Evolutionary conservation across 2,888 invertebrate species (phyloP).

Genomic region (Sesia apiformis): DNA sequence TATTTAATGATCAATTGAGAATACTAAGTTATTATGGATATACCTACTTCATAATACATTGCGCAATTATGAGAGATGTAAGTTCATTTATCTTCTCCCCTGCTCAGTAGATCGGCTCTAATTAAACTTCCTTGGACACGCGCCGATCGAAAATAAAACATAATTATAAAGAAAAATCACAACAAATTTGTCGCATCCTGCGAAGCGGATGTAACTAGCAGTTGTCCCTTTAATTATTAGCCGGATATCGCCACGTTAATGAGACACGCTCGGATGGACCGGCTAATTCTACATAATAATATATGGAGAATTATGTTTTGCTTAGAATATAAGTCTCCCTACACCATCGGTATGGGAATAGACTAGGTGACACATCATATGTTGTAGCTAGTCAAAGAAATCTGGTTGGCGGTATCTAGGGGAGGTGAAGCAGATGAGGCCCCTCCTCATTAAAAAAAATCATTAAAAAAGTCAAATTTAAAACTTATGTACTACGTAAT

Average conservation of each 20-base stretch:
- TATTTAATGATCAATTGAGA: too few species aligned
- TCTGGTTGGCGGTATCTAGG: too few species aligned
- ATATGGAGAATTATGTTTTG: background rate
- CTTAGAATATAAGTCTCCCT: too few species aligned
- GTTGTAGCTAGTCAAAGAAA: too few species aligned
- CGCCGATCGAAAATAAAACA: background rate
- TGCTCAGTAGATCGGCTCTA: background rate
- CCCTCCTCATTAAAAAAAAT: too few species aligned
- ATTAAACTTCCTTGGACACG: background rate
- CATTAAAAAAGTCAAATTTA: too few species aligned
- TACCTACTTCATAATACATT: too few species aligned
- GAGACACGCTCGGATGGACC: conserved; percentile 39
- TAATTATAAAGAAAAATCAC: conserved; percentile 36
- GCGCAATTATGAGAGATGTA: background rate
- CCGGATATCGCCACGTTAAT: conserved; percentile 60
- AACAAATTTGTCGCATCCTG: conserved; percentile 42
- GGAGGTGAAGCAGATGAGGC: too few species aligned
- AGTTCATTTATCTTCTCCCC: background rate
- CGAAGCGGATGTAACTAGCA: conserved; percentile 34
- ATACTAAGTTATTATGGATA: too few species aligned
- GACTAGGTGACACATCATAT: too few species aligned
- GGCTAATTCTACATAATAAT: conserved; percentile 3
- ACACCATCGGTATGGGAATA: too few species aligned
- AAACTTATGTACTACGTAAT: too few species aligned
- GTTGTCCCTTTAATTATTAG: conserved; percentile 47